Evolutionary conservation across 2,113 vertebrate species (phyloP), one percentile per base, ranked within the genome.

Genomic region (Tragelaphus buxtoni): DNA sequence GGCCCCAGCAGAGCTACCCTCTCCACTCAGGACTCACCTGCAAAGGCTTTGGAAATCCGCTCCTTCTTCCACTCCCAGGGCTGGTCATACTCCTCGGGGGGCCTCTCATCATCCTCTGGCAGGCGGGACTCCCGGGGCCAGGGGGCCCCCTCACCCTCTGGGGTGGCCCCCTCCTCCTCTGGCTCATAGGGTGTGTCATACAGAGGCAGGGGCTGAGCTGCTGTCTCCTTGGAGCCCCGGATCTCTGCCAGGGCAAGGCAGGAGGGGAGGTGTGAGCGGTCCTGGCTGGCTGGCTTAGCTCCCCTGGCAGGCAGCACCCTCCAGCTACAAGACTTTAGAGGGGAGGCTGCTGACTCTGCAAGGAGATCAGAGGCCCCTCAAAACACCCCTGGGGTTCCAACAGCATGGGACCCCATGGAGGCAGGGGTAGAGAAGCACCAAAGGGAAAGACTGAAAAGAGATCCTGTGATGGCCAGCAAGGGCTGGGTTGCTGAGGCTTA

Each of bases 1-100:
- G 82, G 55, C 26, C 69, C 77, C 65, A 61, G 39, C 72, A 90
- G 49, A 51, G 0, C 49, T 83, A 28, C 30, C 93, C 39, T 39
- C 4, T 13, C 14, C 7, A 17, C 9, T 47, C 42, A 22, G 42
- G 47, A 74, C 98, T 98, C 98, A 99, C 99, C 99, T 97, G 99
- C 99, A 93, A 99, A 99, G 32, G 99, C 99, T 98, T 99, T 99
- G 98, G 99, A 99, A 98, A 99, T 99, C 65, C 99, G 96, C 94
- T 99, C 99, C 95, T 99, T 99, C 98, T 99, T 99, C 99, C 99
- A 99, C 96, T 99, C 99, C 99, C 99, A 99, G 26, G 99, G 99
- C 97, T 99, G 99, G 98, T 99, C 99, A 0, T 99, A 99, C 72
- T 99, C 99, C 98, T 99, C 99, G 0, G 99, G 99, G 0, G 99